Base-by-base conservation (phyloP, 2,888 invertebrate genomes). In the Archips crataeganus region DNA sequence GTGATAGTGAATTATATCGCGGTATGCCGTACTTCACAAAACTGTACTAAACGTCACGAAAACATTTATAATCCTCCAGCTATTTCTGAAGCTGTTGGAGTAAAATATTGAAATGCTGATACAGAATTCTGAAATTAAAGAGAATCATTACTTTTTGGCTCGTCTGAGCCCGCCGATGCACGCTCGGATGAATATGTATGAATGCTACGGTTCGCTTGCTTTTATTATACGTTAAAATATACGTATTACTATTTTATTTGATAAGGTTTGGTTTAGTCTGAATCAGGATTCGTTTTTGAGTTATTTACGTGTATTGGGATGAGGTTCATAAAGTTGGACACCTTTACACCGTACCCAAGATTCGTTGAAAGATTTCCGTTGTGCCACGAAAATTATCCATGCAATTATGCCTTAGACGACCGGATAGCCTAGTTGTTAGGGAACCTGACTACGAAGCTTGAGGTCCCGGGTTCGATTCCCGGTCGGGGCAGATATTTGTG, bases 101-200 rank as follows among this genome's bases (percentile, higher is more conserved):
- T 36, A 49, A n/a, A 51, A 65, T 65, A 65, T 65, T 51, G 65
- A 51, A 65, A 65, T 65, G 15, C 49, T 65, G 13, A 60, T 60
- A 60, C n/a, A 34, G 64, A 49, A 64, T 65, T 73, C 60, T 15
- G 39, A 70, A 74, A 65, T 70, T 49, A 74, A 64, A 64, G 66
- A 69, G 60, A 69, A 65, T 74, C 72, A 59, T 74, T 61, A 74
- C 70, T 74, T 75, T 75, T 75, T 70, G 74, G 75, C 67, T 74
- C 57, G 70, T 36, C 73, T 59, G 75, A 65, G 62, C 64, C 23
- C 73, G 71, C 66, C 49, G 60, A 64, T 57, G 57, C 67, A 72
- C 74, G 73, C 74, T 74, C 51, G 65, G 47, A 70, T 75, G 73
- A 75, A 74, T 75, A 75, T 75, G 75, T 74, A 74, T 74, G 74